A percentile compares a stretch with the other conserved stretches of the same genome.
Evolutionary conservation across 2,888 invertebrate species (phyloP).

Genomic region (Nebria salina): DNA sequence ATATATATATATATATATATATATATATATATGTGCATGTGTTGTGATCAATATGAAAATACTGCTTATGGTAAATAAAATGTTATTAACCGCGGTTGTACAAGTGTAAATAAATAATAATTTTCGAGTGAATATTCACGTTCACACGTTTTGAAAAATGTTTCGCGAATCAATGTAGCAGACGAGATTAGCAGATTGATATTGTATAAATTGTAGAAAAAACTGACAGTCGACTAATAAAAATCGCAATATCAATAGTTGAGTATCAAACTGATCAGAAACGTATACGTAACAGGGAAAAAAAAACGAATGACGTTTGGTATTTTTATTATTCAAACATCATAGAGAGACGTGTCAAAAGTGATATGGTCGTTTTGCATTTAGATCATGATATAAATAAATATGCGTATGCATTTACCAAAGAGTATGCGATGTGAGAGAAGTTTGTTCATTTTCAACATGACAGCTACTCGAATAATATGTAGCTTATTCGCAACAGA

Average conservation of each 20-base stretch:
- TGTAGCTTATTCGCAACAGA: slow-evolving; percentile 2
- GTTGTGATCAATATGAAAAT: no score
- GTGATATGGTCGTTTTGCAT: slow-evolving; percentile 9
- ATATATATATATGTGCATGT: no score
- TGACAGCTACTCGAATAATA: slow-evolving; percentile 7
- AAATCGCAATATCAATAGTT: not conserved
- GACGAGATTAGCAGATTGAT: not conserved
- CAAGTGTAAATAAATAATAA: no score
- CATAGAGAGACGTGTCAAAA: slow-evolving; percentile 6
- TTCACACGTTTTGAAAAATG: not conserved
- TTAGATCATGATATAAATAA: slow-evolving; percentile 10
- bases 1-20: no score
- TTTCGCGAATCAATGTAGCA: not conserved
- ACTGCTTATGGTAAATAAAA: no score
- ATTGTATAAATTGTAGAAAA: not conserved
- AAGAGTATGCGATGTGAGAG: not conserved
- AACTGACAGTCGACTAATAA: not conserved
- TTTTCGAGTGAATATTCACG: not conserved
- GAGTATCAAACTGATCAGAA: not conserved
- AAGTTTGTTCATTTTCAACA: slow-evolving; percentile 4
- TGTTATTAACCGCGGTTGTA: no score
- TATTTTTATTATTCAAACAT: slow-evolving; percentile 3
- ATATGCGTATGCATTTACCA: slow-evolving; percentile 3
- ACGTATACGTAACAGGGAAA: not conserved
- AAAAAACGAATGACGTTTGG: not conserved